These are phyloP conservation scores for Cynaeus angustus DNA, from an alignment of 2,888 invertebrate species.

Conservation along the genomic window DNA sequence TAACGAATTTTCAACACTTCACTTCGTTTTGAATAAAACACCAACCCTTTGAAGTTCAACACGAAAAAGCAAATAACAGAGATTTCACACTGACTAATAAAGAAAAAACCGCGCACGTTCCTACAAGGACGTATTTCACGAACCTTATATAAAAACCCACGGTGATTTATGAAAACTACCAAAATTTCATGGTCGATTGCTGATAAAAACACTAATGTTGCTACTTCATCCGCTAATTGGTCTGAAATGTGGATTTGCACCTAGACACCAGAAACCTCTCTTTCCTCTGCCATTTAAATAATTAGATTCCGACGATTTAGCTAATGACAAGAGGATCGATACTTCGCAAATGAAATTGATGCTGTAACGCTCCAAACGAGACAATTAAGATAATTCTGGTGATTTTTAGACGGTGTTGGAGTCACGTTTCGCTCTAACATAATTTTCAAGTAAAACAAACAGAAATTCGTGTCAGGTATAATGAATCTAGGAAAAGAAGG, in stretches of 20 bases:
- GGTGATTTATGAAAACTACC: constrained; percentile 10
- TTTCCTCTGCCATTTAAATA: constrained; percentile 9
- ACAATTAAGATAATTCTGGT: constrained; percentile 13
- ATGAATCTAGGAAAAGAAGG: neutral
- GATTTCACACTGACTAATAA: too few relatives aligned
- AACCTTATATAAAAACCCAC: neutral
- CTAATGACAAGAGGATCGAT: constrained; percentile 28
- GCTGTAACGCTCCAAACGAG: constrained; percentile 16
- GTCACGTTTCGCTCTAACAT: constrained; percentile 6
- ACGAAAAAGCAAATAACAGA: too few relatives aligned
- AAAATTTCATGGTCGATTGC: constrained; percentile 34
- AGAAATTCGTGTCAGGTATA: constrained; percentile 2
- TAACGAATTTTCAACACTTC: too few relatives aligned
- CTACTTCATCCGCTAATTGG: constrained; percentile 18
- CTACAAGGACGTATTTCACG: too few relatives aligned
- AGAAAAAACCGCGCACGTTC: too few relatives aligned
- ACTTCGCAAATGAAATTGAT: neutral
- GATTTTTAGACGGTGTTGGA: neutral
- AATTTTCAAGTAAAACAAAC: neutral
- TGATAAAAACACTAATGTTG: constrained; percentile 25
- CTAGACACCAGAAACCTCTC: constrained; percentile 1
- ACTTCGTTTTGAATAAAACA: too few relatives aligned
- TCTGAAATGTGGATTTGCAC: constrained; percentile 1
- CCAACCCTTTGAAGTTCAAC: too few relatives aligned
- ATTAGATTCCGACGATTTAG: constrained; percentile 13